Evolutionary conservation across 2,113 vertebrate genomes (phyloP).

Genomic region (Lophotis ruficrista): DNA sequence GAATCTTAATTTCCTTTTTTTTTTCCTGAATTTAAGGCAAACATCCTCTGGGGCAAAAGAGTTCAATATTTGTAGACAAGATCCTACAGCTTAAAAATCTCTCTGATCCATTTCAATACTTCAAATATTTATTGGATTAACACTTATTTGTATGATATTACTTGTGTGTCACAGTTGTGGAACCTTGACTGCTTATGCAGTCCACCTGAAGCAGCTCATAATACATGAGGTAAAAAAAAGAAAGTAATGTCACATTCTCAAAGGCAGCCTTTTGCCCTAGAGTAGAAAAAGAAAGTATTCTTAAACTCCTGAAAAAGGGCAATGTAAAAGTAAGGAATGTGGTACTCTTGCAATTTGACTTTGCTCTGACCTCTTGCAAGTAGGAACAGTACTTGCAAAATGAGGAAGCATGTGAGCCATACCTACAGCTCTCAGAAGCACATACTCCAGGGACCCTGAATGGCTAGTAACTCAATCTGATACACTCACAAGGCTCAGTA

Average conservation of each 20-base stretch:
- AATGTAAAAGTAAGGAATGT: background rate
- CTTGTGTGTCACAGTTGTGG: background rate
- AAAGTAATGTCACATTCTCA: background rate
- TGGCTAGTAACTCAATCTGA: background rate
- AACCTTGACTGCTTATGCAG: background rate
- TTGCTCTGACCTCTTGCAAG: background rate
- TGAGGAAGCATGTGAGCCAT: background rate
- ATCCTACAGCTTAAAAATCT: background rate
- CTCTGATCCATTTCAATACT: background rate
- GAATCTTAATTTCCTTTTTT: background rate
- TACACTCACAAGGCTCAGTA: background rate
- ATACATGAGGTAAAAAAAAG: background rate
- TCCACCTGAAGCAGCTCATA: background rate
- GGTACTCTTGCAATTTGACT: background rate
- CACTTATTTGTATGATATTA: background rate
- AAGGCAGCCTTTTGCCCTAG: background rate
- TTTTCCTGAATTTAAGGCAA: background rate
- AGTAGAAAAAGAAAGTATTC: background rate
- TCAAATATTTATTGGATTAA: background rate
- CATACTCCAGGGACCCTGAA: background rate
- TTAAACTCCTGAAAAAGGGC: background rate
- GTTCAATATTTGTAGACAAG: background rate
- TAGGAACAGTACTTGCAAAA: background rate
- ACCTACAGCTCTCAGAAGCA: too few relatives aligned
- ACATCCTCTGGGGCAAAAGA: fast-evolving